phyloP scores from a whole-genome alignment of 2,888 invertebrate species.

The Drosophila monieri region DNA sequence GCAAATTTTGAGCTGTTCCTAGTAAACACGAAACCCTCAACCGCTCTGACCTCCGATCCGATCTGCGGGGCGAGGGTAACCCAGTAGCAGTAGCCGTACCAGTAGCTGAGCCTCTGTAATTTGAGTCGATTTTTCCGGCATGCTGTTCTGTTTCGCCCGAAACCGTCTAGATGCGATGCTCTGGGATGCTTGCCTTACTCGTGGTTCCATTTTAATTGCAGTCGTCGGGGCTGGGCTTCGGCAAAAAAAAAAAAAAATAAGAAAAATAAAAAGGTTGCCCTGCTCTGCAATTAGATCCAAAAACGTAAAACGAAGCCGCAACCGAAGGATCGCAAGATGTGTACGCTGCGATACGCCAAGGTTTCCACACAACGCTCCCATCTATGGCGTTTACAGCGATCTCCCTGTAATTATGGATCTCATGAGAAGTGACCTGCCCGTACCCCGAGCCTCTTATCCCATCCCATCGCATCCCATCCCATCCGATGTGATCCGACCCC shows the following conservation, averaged over 20 bases:
- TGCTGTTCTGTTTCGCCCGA: slow-evolving; percentile 61
- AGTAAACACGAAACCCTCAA: slow-evolving; percentile 49
- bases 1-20: slow-evolving; percentile 65
- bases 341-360: slow-evolving; percentile 55
- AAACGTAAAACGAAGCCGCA: slow-evolving; percentile 74
- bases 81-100: slow-evolving; percentile 22
- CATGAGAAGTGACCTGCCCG: slow-evolving; percentile 65
- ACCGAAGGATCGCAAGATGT: slow-evolving; percentile 64
- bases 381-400: slow-evolving; percentile 29
- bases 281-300: slow-evolving; percentile 72
- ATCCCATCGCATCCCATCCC: slow-evolving; percentile 7
- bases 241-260: slow-evolving; percentile 16
- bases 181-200: slow-evolving; percentile 42
- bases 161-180: slow-evolving; percentile 28
- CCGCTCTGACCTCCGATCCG: slow-evolving; percentile 3
- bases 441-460: slow-evolving; percentile 7
- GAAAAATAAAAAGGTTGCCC: slow-evolving; percentile 58
- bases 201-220: slow-evolving; percentile 71
- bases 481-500: neutral
- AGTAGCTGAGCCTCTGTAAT: slow-evolving; percentile 54
- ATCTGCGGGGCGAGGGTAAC: slow-evolving; percentile 22
- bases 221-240: slow-evolving; percentile 43
- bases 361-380: slow-evolving; percentile 47
- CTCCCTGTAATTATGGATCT: slow-evolving; percentile 68
- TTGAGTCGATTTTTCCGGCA: slow-evolving; percentile 76